phyloP scores from a whole-genome alignment of 2,113 vertebrate species.

The Cryptotis parvus region DNA sequence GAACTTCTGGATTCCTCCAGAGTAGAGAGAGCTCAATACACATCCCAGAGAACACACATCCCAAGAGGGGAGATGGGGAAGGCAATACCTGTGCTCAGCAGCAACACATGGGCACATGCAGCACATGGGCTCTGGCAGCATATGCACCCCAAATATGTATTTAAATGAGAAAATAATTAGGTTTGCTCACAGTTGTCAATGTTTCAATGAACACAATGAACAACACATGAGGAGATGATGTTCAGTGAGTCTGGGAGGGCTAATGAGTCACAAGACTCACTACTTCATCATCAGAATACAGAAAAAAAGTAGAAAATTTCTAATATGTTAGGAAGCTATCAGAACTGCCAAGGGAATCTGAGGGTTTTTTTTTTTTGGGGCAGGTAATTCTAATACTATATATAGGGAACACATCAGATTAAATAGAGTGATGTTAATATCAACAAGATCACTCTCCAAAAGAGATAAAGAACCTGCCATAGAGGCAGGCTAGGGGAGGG shows the following conservation, averaged over 20 bases:
- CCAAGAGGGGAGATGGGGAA: too few relatives aligned
- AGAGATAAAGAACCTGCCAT: too few relatives aligned
- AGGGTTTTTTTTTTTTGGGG: too few relatives aligned
- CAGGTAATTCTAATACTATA: not conserved
- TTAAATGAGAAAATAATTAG: not conserved
- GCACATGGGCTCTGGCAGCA: too few relatives aligned
- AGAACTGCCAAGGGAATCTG: not conserved
- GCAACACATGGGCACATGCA: too few relatives aligned
- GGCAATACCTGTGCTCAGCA: not conserved
- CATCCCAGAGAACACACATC: too few relatives aligned
- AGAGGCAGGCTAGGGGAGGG: too few relatives aligned
- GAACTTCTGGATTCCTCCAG: too few relatives aligned
- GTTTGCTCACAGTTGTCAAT: constrained; percentile 20
- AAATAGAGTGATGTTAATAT: not conserved
- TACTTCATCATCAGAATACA: not conserved
- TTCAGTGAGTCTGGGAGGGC: not conserved
- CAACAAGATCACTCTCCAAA: not conserved
- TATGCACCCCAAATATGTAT: not conserved
- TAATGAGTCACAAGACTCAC: not conserved
- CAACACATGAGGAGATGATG: not conserved
- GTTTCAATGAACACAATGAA: not conserved
- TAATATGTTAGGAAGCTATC: constrained; percentile 7
- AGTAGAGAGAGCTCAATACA: too few relatives aligned
- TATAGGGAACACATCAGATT: not conserved
- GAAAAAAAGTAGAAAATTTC: not conserved